These are phyloP conservation scores for Camelus dromedarius DNA, from an alignment of 2,113 vertebrate species.

Conservation along the genomic window DNA sequence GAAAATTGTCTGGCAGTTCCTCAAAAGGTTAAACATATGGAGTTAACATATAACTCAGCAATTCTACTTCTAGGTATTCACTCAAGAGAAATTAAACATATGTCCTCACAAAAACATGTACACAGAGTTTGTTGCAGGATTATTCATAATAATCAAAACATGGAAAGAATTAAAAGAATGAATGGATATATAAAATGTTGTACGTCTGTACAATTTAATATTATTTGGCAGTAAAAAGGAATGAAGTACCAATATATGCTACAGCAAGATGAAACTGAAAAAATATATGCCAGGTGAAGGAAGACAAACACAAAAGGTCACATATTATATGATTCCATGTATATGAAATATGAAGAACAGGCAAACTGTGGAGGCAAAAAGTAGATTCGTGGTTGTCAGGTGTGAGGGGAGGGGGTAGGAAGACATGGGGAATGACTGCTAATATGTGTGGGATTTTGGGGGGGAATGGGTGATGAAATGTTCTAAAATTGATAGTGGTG, in stretches of 20 bases:
- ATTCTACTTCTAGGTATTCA: not conserved
- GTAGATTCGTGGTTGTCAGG: not conserved
- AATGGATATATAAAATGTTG: not conserved
- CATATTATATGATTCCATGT: rapidly evolving
- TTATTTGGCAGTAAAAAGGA: not conserved
- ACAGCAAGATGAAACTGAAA: not conserved
- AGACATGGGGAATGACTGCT: not conserved
- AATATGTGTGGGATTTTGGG: not conserved
- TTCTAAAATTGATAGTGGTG: not conserved
- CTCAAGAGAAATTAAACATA: not conserved
- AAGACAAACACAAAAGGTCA: not conserved
- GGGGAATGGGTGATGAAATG: not conserved
- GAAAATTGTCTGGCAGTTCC: not conserved
- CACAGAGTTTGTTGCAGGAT: not conserved
- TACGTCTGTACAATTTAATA: not conserved
- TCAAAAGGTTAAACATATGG: not conserved
- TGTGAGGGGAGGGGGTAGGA: not conserved
- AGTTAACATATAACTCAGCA: not conserved
- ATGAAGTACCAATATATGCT: rapidly evolving
- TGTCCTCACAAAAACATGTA: not conserved
- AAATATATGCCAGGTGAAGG: not conserved
- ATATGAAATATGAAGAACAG: not conserved
- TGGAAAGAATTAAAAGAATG: not conserved
- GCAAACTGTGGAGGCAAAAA: not conserved
- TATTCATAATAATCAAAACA: not conserved